Percentiles rank a stretch among this genome's conserved stretches.
Evolutionary conservation across 2,797 vertebrate genomes (phyloP).

Genomic region (Enteromius viviparus): DNA sequence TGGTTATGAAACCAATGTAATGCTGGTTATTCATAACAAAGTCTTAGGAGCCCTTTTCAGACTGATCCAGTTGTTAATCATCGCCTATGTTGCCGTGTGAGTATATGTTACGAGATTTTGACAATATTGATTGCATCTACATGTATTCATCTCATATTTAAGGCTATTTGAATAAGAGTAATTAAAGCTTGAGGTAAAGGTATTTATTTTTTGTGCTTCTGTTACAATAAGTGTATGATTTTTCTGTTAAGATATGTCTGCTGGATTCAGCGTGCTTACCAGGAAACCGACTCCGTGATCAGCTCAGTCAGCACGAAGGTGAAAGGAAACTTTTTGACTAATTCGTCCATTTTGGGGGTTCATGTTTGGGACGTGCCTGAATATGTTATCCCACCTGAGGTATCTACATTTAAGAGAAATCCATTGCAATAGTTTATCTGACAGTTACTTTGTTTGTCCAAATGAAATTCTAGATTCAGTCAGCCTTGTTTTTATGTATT

Average conservation of each 20-base stretch:
- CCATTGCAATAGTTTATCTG: neutral
- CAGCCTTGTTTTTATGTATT: neutral
- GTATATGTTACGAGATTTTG: constrained; percentile 8
- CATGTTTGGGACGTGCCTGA: constrained; percentile 83
- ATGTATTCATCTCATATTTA: neutral
- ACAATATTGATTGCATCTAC: neutral
- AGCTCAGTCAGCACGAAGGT: constrained; percentile 83
- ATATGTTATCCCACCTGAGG: constrained; percentile 84
- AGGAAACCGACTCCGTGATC: constrained; percentile 79
- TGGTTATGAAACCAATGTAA: constrained; percentile 40
- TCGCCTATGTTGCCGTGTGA: constrained; percentile 46
- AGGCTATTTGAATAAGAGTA: neutral
- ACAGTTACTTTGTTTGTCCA: neutral
- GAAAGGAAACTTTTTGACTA: constrained; percentile 79
- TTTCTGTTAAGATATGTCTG: constrained; percentile 79
- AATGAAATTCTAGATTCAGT: neutral
- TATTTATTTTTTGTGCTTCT: neutral
- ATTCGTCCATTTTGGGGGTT: constrained; percentile 71
- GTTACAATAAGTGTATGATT: neutral
- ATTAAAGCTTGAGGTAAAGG: neutral
- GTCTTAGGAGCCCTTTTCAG: constrained; percentile 43
- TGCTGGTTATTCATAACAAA: constrained; percentile 45
- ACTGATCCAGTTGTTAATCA: constrained; percentile 42
- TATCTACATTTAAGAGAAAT: constrained; percentile 53
- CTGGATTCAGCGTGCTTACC: constrained; percentile 83